These are phyloP conservation scores for Pachydiplax longipennis DNA, from an alignment of 2,888 invertebrate species.

Conservation along the genomic window DNA sequence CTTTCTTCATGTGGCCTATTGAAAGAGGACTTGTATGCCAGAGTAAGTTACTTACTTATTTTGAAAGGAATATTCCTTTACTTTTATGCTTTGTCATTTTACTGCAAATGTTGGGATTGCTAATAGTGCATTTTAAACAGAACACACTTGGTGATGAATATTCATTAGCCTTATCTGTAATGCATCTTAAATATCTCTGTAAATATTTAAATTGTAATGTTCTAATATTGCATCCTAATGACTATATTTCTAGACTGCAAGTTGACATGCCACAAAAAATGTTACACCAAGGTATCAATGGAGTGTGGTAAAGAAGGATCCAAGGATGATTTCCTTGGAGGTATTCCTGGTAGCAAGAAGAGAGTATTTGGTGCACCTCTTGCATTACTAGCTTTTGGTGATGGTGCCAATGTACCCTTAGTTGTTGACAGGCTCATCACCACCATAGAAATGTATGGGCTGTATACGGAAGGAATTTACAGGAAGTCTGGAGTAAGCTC, in stretches of 20 bases:
- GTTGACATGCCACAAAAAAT: slow-evolving; percentile 93
- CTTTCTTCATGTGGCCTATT: slow-evolving; percentile 95
- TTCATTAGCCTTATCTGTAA: neutral
- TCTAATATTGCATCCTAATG: slow-evolving; percentile 51
- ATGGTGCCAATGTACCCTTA: slow-evolving; percentile 79
- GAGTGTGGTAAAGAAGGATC: slow-evolving; percentile 64
- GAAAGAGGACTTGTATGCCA: slow-evolving; percentile 83
- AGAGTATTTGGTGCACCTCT: slow-evolving; percentile 86
- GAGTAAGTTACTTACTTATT: slow-evolving; percentile 60
- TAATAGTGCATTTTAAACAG: no score
- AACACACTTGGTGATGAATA: neutral
- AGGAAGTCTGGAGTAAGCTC: slow-evolving; percentile 85
- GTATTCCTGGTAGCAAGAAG: slow-evolving; percentile 53
- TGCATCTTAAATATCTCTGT: neutral
- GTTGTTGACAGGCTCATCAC: slow-evolving; percentile 88
- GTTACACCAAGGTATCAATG: slow-evolving; percentile 76
- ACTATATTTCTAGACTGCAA: slow-evolving; percentile 72
- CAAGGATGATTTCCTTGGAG: slow-evolving; percentile 50
- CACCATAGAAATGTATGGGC: slow-evolving; percentile 88
- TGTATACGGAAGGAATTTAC: slow-evolving; percentile 93
- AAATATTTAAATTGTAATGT: neutral
- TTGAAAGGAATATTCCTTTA: neutral
- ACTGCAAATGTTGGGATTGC: neutral
- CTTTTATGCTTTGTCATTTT: neutral
- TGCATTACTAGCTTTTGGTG: slow-evolving; percentile 73